Evolutionary conservation across 2,113 vertebrate species (phyloP).

Genomic region (Corvus cornix): DNA sequence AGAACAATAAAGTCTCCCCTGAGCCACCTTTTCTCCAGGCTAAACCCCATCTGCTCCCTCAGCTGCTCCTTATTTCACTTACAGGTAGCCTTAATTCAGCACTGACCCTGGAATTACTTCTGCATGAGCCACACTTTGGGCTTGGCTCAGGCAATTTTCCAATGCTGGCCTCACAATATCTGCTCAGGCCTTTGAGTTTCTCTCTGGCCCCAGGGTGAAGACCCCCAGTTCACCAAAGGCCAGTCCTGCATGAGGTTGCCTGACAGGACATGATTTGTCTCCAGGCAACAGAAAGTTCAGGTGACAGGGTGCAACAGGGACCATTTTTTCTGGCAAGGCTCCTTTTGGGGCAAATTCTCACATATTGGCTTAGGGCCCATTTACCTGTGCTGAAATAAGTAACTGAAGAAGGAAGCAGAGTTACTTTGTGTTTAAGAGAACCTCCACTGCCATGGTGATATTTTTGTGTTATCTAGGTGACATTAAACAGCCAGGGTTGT

Average conservation of each 20-base stretch:
- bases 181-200: background rate
- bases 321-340: background rate
- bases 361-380: background rate
- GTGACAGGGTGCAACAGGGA: background rate
- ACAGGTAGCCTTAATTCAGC: background rate
- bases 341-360: background rate
- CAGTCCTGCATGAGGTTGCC: fast-evolving
- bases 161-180: fast-evolving
- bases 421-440: background rate
- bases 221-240: background rate
- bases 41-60: background rate
- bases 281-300: background rate
- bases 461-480: background rate
- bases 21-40: background rate
- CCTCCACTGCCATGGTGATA: background rate
- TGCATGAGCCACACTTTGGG: background rate
- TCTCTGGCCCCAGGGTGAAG: background rate
- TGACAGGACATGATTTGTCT: background rate
- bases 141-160: background rate
- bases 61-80: background rate
- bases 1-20: too few species aligned
- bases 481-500: background rate
- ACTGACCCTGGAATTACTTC: background rate
- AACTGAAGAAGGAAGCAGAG: background rate
- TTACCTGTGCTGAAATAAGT: background rate